Conservation (phyloP, 2,797 vertebrate species). For the Coregonus sp. region DNA sequence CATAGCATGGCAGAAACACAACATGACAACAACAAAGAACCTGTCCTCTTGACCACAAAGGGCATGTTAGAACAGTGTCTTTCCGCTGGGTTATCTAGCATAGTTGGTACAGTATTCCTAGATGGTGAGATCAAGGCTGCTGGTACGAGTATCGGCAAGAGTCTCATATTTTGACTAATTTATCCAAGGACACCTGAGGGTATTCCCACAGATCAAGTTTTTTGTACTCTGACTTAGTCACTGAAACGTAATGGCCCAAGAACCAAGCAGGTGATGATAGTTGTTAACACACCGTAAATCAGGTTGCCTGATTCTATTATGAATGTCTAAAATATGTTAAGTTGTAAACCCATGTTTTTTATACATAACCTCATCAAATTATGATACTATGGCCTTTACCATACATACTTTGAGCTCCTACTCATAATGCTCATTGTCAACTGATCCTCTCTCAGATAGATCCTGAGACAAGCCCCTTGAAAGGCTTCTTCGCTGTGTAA, state of each 20-base stretch:
- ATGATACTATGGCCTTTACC: neutral
- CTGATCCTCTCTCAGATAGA: neutral
- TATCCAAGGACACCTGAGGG: neutral
- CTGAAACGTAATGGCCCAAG: neutral
- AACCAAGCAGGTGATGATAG: conserved; percentile 1
- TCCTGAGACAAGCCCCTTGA: neutral
- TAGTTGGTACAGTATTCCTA: neutral
- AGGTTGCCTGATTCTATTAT: neutral
- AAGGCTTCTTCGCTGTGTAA: neutral
- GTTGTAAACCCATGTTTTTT: too few species aligned
- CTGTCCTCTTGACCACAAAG: conserved; percentile 19
- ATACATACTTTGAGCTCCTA: neutral
- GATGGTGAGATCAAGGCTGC: neutral
- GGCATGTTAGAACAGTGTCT: conserved; percentile 35
- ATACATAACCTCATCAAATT: neutral
- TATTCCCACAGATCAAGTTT: neutral
- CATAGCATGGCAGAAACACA: too few species aligned
- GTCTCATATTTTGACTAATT: neutral
- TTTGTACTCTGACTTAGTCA: neutral
- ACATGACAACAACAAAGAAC: too few species aligned
- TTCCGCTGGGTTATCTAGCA: conserved; percentile 21
- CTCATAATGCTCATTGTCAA: neutral
- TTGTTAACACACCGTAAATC: conserved; percentile 16
- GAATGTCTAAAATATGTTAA: neutral
- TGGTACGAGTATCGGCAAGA: neutral